A percentile compares a stretch with the other conserved stretches of the same genome.
phyloP scores from a whole-genome alignment of 37 sponge, comb jelly and placozoan genomes.

The Mnemiopsis leidyi region DNA sequence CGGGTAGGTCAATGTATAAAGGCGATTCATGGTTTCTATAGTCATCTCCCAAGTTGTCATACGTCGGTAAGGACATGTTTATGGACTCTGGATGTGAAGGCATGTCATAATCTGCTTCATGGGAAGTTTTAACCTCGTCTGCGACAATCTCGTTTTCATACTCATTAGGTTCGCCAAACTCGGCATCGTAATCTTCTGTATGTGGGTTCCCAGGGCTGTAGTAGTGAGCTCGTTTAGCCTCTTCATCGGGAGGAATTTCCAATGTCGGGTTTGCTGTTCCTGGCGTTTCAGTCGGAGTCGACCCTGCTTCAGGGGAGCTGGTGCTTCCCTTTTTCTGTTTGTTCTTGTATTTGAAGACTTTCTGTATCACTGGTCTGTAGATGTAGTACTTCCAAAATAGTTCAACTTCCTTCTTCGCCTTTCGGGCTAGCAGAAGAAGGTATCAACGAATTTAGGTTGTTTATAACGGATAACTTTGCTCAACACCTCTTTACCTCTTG shows the following conservation, averaged over 20 bases:
- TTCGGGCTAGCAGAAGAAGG: background rate
- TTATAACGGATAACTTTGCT: too few relatives aligned
- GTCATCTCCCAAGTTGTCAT: background rate
- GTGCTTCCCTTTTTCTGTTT: background rate
- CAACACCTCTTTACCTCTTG: background rate
- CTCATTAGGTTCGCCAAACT: background rate
- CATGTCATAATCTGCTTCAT: background rate
- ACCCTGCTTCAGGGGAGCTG: background rate
- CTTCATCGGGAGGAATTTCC: background rate
- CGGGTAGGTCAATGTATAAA: background rate
- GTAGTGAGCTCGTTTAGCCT: background rate
- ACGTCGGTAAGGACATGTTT: background rate
- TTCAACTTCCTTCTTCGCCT: background rate
- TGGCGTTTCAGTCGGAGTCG: background rate
- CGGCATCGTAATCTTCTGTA: background rate
- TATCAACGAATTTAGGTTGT: too few relatives aligned
- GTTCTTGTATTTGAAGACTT: background rate
- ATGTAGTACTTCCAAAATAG: background rate
- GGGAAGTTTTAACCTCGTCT: background rate
- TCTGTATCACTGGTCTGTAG: background rate
- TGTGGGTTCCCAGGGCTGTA: background rate
- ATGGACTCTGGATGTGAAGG: background rate
- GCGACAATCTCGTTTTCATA: background rate
- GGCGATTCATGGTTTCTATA: background rate
- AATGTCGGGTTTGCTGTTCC: background rate